phyloP scores from a whole-genome alignment of 2,797 vertebrate species.

The Dicrostonyx torquatus region DNA sequence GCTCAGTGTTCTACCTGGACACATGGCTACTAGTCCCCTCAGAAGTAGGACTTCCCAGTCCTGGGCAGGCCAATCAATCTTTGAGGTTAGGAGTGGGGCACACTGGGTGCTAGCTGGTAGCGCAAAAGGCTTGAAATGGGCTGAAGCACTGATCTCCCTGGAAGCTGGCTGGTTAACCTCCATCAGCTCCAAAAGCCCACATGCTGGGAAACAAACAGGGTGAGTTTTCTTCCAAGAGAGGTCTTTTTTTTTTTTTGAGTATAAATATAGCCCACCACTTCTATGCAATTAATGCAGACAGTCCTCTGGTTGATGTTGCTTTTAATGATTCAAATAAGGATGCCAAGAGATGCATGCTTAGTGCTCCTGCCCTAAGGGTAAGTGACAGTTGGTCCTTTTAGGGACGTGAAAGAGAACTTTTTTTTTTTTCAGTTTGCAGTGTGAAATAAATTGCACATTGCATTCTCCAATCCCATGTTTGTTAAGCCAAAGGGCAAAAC shows the following conservation, averaged over 20 bases:
- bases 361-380: conserved; percentile 64
- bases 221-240: conserved; percentile 69
- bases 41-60: conserved; percentile 67
- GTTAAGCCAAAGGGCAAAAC: conserved; percentile 81
- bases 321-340: conserved; percentile 78
- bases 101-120: conserved; percentile 50
- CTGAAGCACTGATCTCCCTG: conserved; percentile 29
- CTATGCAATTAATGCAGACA: conserved; percentile 71
- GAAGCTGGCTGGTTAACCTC: conserved; percentile 75
- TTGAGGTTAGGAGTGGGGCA: conserved; percentile 47
- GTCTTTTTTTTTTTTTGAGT: conserved; percentile 54
- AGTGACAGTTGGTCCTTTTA: conserved; percentile 74
- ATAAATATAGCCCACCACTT: conserved; percentile 61
- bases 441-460: conserved; percentile 73
- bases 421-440: conserved; percentile 47
- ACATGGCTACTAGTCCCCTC: conserved; percentile 39
- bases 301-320: conserved; percentile 69
- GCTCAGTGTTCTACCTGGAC: conserved; percentile 50
- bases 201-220: conserved; percentile 65
- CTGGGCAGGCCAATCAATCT: conserved; percentile 57
- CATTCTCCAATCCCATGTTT: conserved; percentile 71
- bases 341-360: conserved; percentile 72
- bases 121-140: conserved; percentile 53
- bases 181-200: conserved; percentile 63
- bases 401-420: conserved; percentile 64